A percentile compares a stretch with the other conserved stretches of the same genome.
Evolutionary conservation across 2,797 vertebrate genomes (phyloP).

Genomic region (Sebastes hubbsi): DNA sequence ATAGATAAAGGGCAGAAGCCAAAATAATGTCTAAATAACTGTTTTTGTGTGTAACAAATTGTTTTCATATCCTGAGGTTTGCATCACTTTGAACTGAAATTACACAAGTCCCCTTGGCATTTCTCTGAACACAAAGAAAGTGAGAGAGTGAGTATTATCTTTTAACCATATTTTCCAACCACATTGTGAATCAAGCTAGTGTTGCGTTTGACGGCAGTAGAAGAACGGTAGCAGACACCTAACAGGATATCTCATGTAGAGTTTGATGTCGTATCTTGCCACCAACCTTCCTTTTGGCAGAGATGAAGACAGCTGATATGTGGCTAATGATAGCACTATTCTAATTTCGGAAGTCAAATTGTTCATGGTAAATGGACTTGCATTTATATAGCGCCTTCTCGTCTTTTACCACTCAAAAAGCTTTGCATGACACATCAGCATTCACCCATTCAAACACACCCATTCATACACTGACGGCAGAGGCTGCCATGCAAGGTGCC

Average conservation of each 20-base stretch:
- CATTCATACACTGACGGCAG: no score
- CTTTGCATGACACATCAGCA: no score
- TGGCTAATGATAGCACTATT: not conserved
- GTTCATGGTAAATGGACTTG: not conserved
- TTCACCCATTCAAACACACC: no score
- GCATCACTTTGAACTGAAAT: not conserved
- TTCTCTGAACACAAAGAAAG: not conserved
- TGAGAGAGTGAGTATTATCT: not conserved
- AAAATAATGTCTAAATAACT: not conserved
- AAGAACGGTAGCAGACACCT: no score
- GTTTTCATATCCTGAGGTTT: not conserved
- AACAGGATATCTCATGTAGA: not conserved
- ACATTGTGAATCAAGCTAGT: not conserved
- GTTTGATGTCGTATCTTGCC: not conserved
- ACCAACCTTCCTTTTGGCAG: not conserved
- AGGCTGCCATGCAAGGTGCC: no score
- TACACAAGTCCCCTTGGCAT: fast-evolving
- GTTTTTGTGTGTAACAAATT: not conserved
- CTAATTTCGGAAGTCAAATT: not conserved
- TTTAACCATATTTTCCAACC: conserved; percentile 26
- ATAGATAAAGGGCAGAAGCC: not conserved
- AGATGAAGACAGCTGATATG: not conserved
- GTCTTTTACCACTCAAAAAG: no score
- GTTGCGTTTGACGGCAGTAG: no score
- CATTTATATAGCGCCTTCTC: no score